Evolutionary conservation across 2,797 vertebrate species (phyloP), one percentile per base, ranked within the genome.

Genomic region (Remorina albescens): DNA sequence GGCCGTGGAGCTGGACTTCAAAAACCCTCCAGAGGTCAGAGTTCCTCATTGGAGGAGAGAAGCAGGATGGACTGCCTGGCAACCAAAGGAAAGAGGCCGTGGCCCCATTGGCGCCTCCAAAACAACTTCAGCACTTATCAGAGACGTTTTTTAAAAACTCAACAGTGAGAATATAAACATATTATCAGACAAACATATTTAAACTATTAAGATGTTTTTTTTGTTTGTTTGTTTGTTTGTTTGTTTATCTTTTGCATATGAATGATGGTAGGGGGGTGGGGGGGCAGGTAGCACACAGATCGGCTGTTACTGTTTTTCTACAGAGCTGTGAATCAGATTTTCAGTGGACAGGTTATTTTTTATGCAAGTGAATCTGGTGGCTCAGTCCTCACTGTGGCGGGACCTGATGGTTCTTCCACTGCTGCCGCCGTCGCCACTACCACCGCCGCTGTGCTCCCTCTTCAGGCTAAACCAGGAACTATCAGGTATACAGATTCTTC

Each of bases 401-500:
- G 79, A 80, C 76, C 77, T 60, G 26, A 74, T 30, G 21, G 80
- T 82, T 76, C 80, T 71, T 79, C 67, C 72, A 82, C 73, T 70
- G 77, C 56, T 58, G 6, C 30, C 30, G 30, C 6, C 30, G 30
- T 6, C 30, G 30, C 30, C 65, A 70, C n/a, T n/a, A n/a, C n/a
- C n/a, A n/a, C n/a, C n/a, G n/a, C 86, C 80, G 79, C 73, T 81
- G 82, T 70, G 50, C 88, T 78, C 81, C 76, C 80, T 78, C 81
- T 90, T 93, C 88, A 93, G 91, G 90, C 89, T 76, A 84, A 90
- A 82, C 72, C 91, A 93, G 92, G 89, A 93, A 87, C 87, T 91
- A 90, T 94, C 93, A 95, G 94, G 94, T 93, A 94, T 89, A 89
- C 63, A 89, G 80, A 90, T 82, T 78, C 60, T 83, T 65, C 60